Evolutionary conservation across 2,797 vertebrate genomes (phyloP).

Genomic region (Tiaroga cobitis): DNA sequence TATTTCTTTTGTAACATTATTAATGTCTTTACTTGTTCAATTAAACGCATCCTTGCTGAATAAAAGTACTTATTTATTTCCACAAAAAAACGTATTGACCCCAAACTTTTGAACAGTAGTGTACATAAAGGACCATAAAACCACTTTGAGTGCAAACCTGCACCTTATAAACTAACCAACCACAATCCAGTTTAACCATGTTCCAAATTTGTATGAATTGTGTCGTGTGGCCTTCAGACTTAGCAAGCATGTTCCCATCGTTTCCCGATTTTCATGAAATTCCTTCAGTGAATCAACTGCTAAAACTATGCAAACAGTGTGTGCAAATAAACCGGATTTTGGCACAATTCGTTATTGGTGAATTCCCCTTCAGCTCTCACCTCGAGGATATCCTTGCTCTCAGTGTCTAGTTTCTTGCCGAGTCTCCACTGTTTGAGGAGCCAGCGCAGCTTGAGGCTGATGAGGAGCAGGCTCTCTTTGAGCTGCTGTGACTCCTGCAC

Average conservation of each 20-base stretch:
- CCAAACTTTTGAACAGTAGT: background rate
- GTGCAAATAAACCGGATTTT: background rate
- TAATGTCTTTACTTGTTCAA: background rate
- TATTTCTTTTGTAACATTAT: background rate
- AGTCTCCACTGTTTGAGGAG: conserved; percentile 95
- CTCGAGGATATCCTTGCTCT: conserved; percentile 91
- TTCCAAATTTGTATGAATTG: background rate
- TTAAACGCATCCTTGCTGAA: background rate
- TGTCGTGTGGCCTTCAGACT: background rate
- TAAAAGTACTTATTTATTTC: background rate
- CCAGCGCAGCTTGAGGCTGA: conserved; percentile 96
- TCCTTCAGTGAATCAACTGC: conserved; percentile 1
- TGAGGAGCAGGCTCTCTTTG: conserved; percentile 91
- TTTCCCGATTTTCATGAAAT: background rate
- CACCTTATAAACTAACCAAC: background rate
- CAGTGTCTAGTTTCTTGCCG: conserved; percentile 86
- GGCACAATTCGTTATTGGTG: background rate
- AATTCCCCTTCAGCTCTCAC: conserved; percentile 68
- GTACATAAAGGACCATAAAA: background rate
- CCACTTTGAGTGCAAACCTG: background rate
- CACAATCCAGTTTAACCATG: background rate
- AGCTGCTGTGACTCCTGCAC: conserved; percentile 96
- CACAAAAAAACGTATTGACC: background rate
- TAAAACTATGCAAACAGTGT: background rate
- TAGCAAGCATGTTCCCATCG: background rate